phyloP scores from a whole-genome alignment of 1,140 invertebrate genomes.

The Mya arenaria region DNA sequence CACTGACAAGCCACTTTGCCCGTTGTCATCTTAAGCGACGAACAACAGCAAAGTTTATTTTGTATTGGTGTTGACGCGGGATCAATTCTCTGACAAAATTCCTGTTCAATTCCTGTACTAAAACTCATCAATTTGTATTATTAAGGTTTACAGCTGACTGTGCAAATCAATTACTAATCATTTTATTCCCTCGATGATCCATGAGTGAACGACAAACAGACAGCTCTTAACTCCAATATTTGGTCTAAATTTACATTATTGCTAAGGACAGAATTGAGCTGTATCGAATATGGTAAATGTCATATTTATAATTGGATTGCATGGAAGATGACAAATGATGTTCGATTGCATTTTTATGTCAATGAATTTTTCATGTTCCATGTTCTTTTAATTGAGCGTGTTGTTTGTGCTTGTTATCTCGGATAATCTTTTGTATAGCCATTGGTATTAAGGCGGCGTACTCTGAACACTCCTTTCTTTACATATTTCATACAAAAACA shows the following conservation, averaged over 20 bases:
- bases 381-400: too few relatives aligned
- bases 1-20: too few relatives aligned
- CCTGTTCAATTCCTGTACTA: conserved; percentile 55
- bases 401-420: too few relatives aligned
- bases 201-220: conserved; percentile 44
- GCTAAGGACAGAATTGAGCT: conserved; percentile 37
- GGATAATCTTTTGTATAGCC: too few relatives aligned
- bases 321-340: too few relatives aligned
- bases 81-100: conserved; percentile 40
- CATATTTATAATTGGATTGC: too few relatives aligned
- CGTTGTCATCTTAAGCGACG: neutral
- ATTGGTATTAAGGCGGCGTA: too few relatives aligned
- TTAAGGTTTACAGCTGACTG: conserved; percentile 54
- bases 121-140: conserved; percentile 58
- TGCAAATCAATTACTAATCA: conserved; percentile 54
- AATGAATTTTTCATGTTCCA: too few relatives aligned
- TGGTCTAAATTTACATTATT: conserved; percentile 46
- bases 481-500: too few relatives aligned
- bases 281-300: conserved; percentile 44
- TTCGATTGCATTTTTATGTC: too few relatives aligned
- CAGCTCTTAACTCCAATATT: conserved; percentile 52
- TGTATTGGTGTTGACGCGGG: neutral
- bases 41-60: neutral
- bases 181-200: conserved; percentile 56
- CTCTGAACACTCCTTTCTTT: too few relatives aligned